Conservation (phyloP, 2,888 invertebrate species). For the Drosophila conformis region DNA sequence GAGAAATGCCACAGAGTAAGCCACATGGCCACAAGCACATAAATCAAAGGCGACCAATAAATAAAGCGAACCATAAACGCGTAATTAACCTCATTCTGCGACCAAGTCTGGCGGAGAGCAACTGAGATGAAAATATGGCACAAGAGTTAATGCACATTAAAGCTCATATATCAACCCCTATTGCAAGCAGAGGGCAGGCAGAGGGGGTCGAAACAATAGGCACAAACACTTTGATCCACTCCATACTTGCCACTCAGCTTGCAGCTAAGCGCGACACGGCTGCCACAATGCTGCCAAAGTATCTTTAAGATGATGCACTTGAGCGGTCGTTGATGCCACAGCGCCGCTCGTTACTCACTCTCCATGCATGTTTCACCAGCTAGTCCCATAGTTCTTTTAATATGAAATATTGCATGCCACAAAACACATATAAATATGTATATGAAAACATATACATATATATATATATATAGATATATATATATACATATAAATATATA, state of each 20-base stretch:
- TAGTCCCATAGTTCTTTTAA: conserved; percentile 18
- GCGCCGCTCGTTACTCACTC: conserved; percentile 63
- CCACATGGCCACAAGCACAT: conserved; percentile 43
- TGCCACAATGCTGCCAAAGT: conserved; percentile 68
- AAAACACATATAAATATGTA: conserved; percentile 3
- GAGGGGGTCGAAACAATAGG: conserved; percentile 51
- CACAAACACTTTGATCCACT: conserved; percentile 55
- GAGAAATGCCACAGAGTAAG: not conserved
- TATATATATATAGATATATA: conserved; percentile 1
- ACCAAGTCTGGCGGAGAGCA: conserved; percentile 17
- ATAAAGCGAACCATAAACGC: conserved; percentile 66
- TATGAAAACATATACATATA: conserved; percentile 10
- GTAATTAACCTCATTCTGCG: conserved; percentile 72
- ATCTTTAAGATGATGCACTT: conserved; percentile 82
- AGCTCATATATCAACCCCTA: conserved; percentile 75
- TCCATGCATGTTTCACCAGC: conserved; percentile 47
- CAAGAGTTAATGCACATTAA: conserved; percentile 72
- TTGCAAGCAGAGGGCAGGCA: not conserved
- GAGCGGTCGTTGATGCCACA: conserved; percentile 76
- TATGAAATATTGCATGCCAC: conserved; percentile 44
- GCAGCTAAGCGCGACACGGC: conserved; percentile 47
- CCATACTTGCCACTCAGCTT: conserved; percentile 47
- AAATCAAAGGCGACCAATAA: conserved; percentile 72
- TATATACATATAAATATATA: conserved; percentile 9
- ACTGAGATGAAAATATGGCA: conserved; percentile 48